Conservation (phyloP, 1,140 invertebrate genomes). For the Octopus bimaculoides region DNA sequence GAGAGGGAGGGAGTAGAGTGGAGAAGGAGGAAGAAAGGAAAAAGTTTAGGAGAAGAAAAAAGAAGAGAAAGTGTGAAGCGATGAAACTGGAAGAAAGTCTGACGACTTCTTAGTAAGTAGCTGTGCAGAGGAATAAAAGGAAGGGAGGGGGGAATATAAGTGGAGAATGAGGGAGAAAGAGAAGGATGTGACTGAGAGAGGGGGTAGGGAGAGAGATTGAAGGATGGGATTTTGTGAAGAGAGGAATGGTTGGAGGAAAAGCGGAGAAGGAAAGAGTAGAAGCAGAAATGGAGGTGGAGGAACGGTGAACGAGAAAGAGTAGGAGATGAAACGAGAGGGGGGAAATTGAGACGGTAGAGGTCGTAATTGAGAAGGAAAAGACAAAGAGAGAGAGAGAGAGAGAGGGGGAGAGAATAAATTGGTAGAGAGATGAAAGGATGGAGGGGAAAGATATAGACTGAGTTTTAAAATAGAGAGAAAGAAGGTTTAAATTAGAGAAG, state of each 20-base stretch:
- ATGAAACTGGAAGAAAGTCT: too few species aligned
- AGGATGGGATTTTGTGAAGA: background rate
- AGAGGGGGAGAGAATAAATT: background rate
- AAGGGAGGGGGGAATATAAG: background rate
- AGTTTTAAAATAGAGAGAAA: background rate
- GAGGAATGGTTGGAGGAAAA: background rate
- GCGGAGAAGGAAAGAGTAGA: background rate
- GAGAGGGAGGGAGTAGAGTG: background rate
- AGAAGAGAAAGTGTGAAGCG: too few species aligned
- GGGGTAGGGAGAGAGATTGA: rapidly evolving
- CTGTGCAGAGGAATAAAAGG: background rate
- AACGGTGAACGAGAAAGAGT: background rate
- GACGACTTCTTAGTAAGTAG: too few species aligned
- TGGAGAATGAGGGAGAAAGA: background rate
- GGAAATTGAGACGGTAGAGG: background rate
- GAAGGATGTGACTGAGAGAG: background rate
- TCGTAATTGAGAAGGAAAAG: background rate
- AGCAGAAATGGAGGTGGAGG: background rate
- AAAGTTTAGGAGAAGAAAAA: background rate
- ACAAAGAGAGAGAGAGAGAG: background rate
- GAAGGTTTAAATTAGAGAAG: background rate
- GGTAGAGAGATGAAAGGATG: background rate
- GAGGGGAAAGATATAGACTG: background rate
- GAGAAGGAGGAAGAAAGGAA: background rate
- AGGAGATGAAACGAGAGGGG: background rate